Base-by-base conservation (phyloP, 1,140 invertebrate species). In the Hetaerina americana region DNA sequence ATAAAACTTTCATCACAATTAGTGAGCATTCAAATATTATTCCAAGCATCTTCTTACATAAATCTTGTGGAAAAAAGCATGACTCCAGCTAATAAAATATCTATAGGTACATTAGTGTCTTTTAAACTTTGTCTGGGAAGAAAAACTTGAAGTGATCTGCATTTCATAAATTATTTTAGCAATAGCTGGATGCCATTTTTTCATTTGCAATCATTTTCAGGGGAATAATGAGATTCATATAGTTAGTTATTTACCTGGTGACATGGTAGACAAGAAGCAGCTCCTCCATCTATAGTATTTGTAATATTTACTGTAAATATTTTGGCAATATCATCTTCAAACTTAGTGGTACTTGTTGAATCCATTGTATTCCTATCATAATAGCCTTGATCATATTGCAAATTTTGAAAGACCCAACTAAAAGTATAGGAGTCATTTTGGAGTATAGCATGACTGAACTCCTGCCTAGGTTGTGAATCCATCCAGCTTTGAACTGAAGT, bases 251-350 rank as follows among this genome's bases (percentile, higher is more conserved):
- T 8, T 66, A 73, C 29, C 72, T 68, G 72, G 24, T 27, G 85
- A 80, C 87, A 88, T 24, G 79, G 79, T 25, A 83, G 75, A 77
- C 87, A 88, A 2, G 75, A 76, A 3, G 79, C 78, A 5, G 87
- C 86, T 26, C 87, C 87, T 66, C 85, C 84, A 70, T 82, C 79
- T 67, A 73, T 71, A 78, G 31, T 86, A 77, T 89, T 88, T n/a
- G 85, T 86, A 3, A 89, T 80, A 72, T 85, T 82, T 22, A 89
- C 81, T 27, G 80, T 78, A 76, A 82, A 87, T 40, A 89, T 85
- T 75, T 81, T 83, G 24, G 84, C 81, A 24, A 77, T 72, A 66
- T 79, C 77, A 49, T 76, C 76, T 15, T 66, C 15, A 57, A 18
- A 57, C 22, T 57, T 57, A 10, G 40, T 18, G n/a, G n/a, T n/a